Percentiles rank a stretch among this genome's conserved stretches.
These are phyloP conservation scores for Philotrypesis tridentata DNA, from an alignment of 1,140 invertebrate species.

Conservation along the genomic window DNA sequence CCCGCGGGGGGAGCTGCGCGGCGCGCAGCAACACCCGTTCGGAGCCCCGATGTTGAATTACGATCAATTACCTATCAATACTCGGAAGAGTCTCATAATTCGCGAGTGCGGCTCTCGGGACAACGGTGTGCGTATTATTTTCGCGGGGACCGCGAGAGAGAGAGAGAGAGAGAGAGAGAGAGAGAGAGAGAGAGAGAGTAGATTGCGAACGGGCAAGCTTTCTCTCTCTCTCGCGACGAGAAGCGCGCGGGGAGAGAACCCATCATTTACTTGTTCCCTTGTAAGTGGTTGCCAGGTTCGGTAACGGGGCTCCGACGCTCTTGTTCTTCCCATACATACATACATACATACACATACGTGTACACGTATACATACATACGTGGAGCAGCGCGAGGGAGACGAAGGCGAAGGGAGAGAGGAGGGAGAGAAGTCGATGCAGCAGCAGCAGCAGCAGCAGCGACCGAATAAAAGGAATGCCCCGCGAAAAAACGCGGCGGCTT, in stretches of 20 bases:
- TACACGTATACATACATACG: not conserved
- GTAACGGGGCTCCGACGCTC: constrained; percentile 51
- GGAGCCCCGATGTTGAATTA: constrained; percentile 47
- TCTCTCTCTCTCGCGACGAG: constrained; percentile 23
- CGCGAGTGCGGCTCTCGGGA: constrained; percentile 34
- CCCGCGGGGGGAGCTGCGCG: too few species aligned
- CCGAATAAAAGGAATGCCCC: constrained; percentile 16
- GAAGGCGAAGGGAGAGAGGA: constrained; percentile 24
- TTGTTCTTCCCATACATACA: not conserved
- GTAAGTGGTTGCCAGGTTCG: constrained; percentile 53
- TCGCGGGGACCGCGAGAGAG: not conserved
- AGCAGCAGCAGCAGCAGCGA: too few species aligned
- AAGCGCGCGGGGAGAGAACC: constrained; percentile 53
- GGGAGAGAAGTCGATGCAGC: not conserved
- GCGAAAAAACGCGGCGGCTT: constrained; percentile 18
- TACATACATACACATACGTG: not conserved
- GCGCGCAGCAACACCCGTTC: not conserved
- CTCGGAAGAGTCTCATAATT: constrained; percentile 59
- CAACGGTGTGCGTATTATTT: constrained; percentile 37
- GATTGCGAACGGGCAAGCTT: constrained; percentile 48
- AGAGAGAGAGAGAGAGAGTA: too few species aligned
- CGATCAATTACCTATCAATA: constrained; percentile 58
- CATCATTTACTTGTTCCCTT: constrained; percentile 59
- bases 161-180: constrained; percentile 38
- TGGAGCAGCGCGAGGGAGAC: not conserved